These are phyloP conservation scores for Cantharis flavilabris DNA, from an alignment of 2,888 invertebrate species.

Conservation along the genomic window DNA sequence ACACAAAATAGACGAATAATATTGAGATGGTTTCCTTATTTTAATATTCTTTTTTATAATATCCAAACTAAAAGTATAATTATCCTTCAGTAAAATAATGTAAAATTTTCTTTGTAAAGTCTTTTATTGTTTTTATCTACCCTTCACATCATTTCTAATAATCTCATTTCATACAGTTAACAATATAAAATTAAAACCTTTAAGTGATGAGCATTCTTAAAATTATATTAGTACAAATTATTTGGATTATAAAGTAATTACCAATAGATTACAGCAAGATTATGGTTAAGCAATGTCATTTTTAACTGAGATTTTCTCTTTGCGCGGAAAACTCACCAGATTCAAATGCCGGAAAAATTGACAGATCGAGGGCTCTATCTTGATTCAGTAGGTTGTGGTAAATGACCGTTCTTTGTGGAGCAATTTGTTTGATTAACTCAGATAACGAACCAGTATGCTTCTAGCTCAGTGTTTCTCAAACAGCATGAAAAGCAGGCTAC, in stretches of 20 bases:
- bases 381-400: neutral
- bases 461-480: neutral
- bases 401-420: neutral
- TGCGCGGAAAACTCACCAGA: neutral
- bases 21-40: neutral
- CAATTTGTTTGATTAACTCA: neutral
- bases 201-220: neutral
- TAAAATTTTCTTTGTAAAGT: neutral
- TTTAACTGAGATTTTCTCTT: neutral
- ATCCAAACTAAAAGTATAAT: neutral
- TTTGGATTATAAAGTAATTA: neutral
- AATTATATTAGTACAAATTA: slow-evolving; percentile 2
- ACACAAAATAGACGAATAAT: neutral
- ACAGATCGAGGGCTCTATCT: neutral
- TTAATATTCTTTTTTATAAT: neutral
- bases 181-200: neutral
- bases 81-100: neutral
- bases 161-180: neutral
- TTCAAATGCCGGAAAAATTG: neutral
- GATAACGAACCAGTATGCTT: neutral
- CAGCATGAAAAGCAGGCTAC: neutral
- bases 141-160: neutral
- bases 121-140: slow-evolving; percentile 1
- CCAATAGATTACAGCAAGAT: neutral
- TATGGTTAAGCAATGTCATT: neutral